Base-by-base conservation (phyloP, 2,797 vertebrate genomes). In the Euthynnus affinis region DNA sequence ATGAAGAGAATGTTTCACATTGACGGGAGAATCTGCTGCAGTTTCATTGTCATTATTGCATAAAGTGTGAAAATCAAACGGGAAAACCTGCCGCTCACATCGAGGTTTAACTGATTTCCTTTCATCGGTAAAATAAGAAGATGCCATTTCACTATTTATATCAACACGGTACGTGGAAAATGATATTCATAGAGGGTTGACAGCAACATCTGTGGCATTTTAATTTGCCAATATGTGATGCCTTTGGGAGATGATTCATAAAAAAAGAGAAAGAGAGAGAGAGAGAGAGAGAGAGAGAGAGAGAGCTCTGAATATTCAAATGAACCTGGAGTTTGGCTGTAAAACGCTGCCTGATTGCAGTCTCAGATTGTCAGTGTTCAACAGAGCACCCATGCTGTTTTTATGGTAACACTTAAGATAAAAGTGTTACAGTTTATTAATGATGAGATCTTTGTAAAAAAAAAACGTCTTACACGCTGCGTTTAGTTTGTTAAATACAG, bases 141-240 rank as follows among this genome's bases (percentile, higher is more conserved):
- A 89, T 55, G 71, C 27, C 67, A 72, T 75, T 85, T 70, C 69
- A 51, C 37, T 42, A 76, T 82, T 57, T 74, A 49, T 52, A 71
- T 74, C 81, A 77, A 73, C 23, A 25, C 29, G 52, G 34, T 76
- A 27, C 64, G 44, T 62, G 67, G 57, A 25, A 80, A 77, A 77
- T 72, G 20, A 70, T 67, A 84, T 82, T 82, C 76, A 78, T 74
- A 13, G 64, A 52, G 49, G 65, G 59, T 4, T 66, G 75, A 76
- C 72, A 48, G 72, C 56, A 75, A 81, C 83, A 87, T 84, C 85
- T 81, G 85, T 55, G 61, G 76, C 73, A 71, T 83, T 87, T 85
- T 76, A 79, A 74, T 83, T 71, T n/a, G 5, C 48, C 71, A 32
- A 61, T 56, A 78, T 84, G 67, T 5, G 53, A 76, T 48, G 69